Percentiles rank a stretch among this genome's conserved stretches.
Evolutionary conservation across 1,140 invertebrate species (phyloP).

Genomic region (Meloidogyne chitwoodi): DNA sequence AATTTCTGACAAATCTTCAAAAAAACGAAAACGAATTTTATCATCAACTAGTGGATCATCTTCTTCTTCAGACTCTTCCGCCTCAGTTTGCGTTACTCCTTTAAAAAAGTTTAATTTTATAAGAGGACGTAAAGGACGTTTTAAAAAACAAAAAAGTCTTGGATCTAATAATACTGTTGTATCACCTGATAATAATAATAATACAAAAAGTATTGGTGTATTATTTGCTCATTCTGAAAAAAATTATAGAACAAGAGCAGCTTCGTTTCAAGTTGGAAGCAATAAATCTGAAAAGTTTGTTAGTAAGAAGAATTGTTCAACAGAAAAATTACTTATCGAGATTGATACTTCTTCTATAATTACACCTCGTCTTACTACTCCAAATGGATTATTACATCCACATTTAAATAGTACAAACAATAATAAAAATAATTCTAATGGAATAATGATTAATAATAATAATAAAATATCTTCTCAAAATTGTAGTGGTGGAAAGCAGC

Average conservation of each 20-base stretch:
- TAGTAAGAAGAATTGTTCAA: background rate
- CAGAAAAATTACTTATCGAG: background rate
- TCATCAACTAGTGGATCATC: background rate
- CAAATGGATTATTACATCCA: background rate
- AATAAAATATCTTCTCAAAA: too few relatives aligned
- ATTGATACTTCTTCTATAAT: background rate
- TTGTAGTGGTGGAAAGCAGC: background rate
- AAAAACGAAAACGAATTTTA: background rate
- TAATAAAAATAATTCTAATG: background rate
- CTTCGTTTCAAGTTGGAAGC: background rate
- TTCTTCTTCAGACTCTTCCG: background rate
- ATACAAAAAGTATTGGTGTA: too few relatives aligned
- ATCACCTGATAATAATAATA: background rate
- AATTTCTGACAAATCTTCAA: background rate
- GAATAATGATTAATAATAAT: background rate
- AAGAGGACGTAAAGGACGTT: background rate
- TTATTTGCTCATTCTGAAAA: too few relatives aligned
- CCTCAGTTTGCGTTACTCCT: background rate
- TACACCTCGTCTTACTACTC: background rate
- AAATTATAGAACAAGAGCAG: background rate
- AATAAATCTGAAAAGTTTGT: background rate
- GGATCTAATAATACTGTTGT: background rate
- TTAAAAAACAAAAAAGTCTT: background rate
- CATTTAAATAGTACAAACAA: background rate
- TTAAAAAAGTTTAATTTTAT: background rate